Conservation (phyloP, 2,113 vertebrate species). For the Passer montanus region DNA sequence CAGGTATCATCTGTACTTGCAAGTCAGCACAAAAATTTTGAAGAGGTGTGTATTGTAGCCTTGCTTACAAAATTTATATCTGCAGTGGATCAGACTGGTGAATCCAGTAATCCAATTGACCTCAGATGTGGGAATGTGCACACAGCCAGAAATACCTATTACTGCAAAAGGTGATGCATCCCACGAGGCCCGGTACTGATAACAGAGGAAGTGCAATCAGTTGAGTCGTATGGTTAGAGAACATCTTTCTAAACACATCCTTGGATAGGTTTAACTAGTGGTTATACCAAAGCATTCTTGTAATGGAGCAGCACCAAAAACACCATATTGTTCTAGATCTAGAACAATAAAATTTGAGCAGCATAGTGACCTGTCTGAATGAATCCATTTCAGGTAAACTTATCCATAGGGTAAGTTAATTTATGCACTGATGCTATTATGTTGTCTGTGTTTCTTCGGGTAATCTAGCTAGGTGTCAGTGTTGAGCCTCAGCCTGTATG, state of each 20-base stretch:
- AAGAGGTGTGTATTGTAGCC: background rate
- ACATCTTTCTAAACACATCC: background rate
- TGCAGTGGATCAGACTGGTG: background rate
- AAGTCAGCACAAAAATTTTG: background rate
- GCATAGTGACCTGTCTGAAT: background rate
- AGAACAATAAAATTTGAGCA: background rate
- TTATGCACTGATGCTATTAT: background rate
- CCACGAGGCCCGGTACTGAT: background rate
- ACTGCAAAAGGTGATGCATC: background rate
- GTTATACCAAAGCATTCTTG: background rate
- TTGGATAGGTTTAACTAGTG: background rate
- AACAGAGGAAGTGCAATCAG: background rate
- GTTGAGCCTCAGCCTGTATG: background rate
- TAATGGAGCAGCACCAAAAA: background rate
- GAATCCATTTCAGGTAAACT: background rate
- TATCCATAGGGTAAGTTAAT: background rate
- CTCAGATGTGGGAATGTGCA: background rate
- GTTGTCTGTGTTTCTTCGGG: background rate
- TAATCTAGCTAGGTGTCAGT: background rate
- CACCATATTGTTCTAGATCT: background rate
- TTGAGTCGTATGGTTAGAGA: background rate
- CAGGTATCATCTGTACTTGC: background rate
- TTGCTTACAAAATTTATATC: background rate
- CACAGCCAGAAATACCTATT: background rate
- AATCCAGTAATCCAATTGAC: background rate